These are phyloP conservation scores for Otus sunia DNA, from an alignment of 2,113 vertebrate genomes.

Conservation along the genomic window DNA sequence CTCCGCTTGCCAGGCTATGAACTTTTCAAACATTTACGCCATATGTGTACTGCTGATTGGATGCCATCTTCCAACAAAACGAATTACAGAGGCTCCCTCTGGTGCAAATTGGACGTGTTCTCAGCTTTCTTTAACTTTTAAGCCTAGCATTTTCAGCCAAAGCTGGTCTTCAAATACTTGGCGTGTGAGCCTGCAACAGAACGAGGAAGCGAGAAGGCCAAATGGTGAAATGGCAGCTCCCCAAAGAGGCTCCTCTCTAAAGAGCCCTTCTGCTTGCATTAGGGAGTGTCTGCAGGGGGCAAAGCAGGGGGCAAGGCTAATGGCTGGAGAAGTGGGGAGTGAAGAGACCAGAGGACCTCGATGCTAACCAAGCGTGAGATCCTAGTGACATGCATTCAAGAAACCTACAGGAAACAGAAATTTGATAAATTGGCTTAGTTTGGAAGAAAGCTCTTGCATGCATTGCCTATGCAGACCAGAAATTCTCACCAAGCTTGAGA, in stretches of 20 bases:
- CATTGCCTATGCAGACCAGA: neutral
- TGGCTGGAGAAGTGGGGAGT: neutral
- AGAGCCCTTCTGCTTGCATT: constrained; percentile 3
- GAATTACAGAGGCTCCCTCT: constrained; percentile 26
- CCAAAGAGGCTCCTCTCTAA: neutral
- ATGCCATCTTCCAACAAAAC: neutral
- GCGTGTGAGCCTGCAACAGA: neutral
- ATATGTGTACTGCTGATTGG: neutral
- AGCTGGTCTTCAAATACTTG: neutral
- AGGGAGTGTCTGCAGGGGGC: neutral
- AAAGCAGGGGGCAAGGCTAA: neutral
- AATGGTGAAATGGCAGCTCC: constrained; percentile 36
- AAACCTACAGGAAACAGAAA: neutral
- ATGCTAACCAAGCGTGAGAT: neutral
- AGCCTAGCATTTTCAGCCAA: neutral
- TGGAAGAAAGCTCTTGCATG: neutral
- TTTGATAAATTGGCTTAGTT: neutral
- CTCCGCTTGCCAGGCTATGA: constrained; percentile 3
- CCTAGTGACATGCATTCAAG: neutral
- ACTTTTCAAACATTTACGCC: constrained; percentile 12
- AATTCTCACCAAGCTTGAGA: neutral
- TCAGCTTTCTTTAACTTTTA: constrained; percentile 25
- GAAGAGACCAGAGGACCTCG: neutral
- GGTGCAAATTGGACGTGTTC: neutral
- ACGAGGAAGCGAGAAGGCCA: neutral